Evolutionary conservation across 2,888 invertebrate genomes (phyloP).

Genomic region (Monoplex corrugatus): DNA sequence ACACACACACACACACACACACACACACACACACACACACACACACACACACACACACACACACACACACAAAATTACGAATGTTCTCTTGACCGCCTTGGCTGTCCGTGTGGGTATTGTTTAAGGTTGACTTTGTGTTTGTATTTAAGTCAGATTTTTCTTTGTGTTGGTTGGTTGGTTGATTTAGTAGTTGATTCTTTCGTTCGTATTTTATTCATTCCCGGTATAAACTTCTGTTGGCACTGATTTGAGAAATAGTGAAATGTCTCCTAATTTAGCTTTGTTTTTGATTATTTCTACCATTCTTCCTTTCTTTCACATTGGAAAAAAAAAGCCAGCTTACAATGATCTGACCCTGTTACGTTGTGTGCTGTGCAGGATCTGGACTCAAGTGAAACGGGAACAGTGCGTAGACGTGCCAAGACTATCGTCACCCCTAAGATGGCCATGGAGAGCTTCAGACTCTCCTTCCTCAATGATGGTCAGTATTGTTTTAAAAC

Average conservation of each 20-base stretch:
- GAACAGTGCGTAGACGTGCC: slow-evolving; percentile 72
- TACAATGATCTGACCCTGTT: slow-evolving; percentile 33
- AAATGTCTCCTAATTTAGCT: no score
- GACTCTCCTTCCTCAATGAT: slow-evolving; percentile 74
- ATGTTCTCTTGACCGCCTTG: no score
- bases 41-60: not conserved
- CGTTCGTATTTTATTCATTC: no score
- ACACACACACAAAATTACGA: no score
- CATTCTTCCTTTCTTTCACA: not conserved
- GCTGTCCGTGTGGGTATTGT: not conserved
- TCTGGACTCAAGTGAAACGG: slow-evolving; percentile 72
- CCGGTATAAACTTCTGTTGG: no score
- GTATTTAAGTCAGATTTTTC: not conserved
- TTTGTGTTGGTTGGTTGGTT: no score
- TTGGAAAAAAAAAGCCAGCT: no score
- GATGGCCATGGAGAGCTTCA: slow-evolving; percentile 78
- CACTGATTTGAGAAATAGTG: no score
- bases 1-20: slow-evolving; percentile 2
- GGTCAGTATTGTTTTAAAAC: slow-evolving; percentile 62
- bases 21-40: not conserved
- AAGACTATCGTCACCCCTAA: slow-evolving; percentile 78
- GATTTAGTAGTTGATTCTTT: no score
- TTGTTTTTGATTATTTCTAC: not conserved
- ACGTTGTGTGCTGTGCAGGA: slow-evolving; percentile 62
- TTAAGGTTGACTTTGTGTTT: not conserved